Evolutionary conservation across 2,797 vertebrate genomes (phyloP).

Genomic region (Telmatherina bonti): DNA sequence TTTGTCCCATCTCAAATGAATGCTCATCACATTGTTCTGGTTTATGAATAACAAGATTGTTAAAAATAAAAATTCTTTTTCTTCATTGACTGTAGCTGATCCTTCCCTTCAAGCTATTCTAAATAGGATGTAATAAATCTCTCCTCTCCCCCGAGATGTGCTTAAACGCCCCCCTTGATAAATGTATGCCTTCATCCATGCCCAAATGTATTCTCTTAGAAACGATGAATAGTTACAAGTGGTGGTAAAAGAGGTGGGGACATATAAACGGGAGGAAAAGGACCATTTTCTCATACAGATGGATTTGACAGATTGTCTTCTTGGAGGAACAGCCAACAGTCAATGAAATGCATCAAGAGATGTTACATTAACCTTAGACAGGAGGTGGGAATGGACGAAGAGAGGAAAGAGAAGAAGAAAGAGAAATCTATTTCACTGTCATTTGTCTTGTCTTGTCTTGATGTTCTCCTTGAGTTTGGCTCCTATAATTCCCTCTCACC

Average conservation of each 20-base stretch:
- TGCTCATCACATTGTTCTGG: too few species aligned
- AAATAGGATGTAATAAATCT: slow-evolving; percentile 74
- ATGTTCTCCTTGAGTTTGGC: slow-evolving; percentile 55
- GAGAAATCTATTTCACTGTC: slow-evolving; percentile 51
- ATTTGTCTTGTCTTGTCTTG: slow-evolving; percentile 75
- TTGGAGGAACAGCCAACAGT: slow-evolving; percentile 68
- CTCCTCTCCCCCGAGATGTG: slow-evolving; percentile 63
- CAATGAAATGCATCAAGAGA: slow-evolving; percentile 79
- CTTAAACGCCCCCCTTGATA: slow-evolving; percentile 75
- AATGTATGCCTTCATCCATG: slow-evolving; percentile 71
- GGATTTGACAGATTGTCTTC: slow-evolving; percentile 76
- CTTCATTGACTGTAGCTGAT: slow-evolving; percentile 42
- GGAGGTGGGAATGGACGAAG: slow-evolving; percentile 22
- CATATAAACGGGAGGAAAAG: slow-evolving; percentile 14
- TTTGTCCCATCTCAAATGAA: too few species aligned
- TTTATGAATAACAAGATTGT: too few species aligned
- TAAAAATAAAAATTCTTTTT: too few species aligned
- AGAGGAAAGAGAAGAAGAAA: slow-evolving; percentile 5
- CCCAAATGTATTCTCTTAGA: slow-evolving; percentile 60
- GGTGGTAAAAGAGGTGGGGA: background rate
- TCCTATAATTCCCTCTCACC: slow-evolving; percentile 43
- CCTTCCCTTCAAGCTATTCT: slow-evolving; percentile 53
- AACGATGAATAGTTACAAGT: slow-evolving; percentile 73
- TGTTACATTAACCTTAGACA: slow-evolving; percentile 71
- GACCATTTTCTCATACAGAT: slow-evolving; percentile 76